Conservation (phyloP, 1,140 invertebrate species). For the Drosophila nebulosa region DNA sequence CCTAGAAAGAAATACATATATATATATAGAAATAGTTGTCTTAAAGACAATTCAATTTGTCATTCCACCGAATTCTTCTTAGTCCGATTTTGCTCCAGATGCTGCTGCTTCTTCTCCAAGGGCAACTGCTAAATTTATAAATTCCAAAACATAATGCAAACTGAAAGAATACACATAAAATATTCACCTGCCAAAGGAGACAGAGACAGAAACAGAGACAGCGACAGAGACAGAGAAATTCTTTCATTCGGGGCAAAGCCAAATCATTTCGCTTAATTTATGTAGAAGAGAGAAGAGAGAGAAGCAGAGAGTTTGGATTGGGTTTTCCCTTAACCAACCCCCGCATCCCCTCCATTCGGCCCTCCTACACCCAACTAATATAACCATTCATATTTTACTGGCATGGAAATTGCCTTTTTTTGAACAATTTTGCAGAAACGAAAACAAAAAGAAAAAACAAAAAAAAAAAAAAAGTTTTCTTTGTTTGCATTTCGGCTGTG, state of each 20-base stretch:
- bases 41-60: no score
- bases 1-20: no score
- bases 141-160: not conserved
- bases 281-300: not conserved
- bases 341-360: no score
- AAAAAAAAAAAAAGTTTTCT: conserved; percentile 15
- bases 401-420: conserved; percentile 6
- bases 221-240: not conserved
- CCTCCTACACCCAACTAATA: no score
- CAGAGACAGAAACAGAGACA: not conserved
- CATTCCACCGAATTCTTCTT: no score
- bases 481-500: conserved; percentile 21
- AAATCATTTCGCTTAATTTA: not conserved
- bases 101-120: not conserved
- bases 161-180: not conserved
- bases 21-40: not conserved
- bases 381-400: no score
- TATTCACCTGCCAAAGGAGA: not conserved
- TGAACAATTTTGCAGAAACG: not conserved
- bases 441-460: conserved; percentile 1
- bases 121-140: not conserved
- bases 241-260: not conserved
- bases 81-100: no score
- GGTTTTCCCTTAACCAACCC: no score
- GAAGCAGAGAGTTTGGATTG: no score